phyloP scores from a whole-genome alignment of 1,140 invertebrate species.

The Habropoda laboriosa region DNA sequence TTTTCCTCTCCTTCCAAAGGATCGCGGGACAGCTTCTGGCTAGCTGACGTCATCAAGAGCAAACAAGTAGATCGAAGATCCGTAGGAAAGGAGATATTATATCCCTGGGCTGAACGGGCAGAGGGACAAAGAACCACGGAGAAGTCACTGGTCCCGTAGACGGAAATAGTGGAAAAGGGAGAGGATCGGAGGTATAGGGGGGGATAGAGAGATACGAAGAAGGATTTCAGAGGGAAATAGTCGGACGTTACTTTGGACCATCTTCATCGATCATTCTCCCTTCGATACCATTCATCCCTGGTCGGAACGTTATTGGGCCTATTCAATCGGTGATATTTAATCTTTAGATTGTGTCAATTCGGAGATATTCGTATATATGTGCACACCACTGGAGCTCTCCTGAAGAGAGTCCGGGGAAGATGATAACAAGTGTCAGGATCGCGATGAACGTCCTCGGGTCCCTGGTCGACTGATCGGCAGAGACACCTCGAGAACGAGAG shows the following conservation, averaged over 20 bases:
- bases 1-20: not conserved
- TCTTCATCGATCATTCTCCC: constrained; percentile 5
- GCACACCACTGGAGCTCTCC: not conserved
- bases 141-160: not conserved
- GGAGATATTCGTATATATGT: not conserved
- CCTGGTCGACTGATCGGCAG: constrained; percentile 43
- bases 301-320: no score
- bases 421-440: constrained; percentile 28
- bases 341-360: not conserved
- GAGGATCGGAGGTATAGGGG: constrained; percentile 11
- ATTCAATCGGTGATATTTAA: not conserved
- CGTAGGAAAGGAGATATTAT: constrained; percentile 40
- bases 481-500: constrained; percentile 5
- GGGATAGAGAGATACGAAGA: constrained; percentile 1
- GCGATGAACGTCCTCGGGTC: not conserved
- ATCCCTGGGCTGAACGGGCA: constrained; percentile 36
- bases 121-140: constrained; percentile 3
- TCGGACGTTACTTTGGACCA: constrained; percentile 27
- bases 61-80: constrained; percentile 58
- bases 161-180: constrained; percentile 7
- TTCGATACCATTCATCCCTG: not conserved
- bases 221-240: not conserved
- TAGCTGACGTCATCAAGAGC: constrained; percentile 63
- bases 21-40: constrained; percentile 49
- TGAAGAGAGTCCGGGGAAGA: not conserved